Conservation (phyloP, 2,888 invertebrate genomes). For the Baccha elongata region DNA sequence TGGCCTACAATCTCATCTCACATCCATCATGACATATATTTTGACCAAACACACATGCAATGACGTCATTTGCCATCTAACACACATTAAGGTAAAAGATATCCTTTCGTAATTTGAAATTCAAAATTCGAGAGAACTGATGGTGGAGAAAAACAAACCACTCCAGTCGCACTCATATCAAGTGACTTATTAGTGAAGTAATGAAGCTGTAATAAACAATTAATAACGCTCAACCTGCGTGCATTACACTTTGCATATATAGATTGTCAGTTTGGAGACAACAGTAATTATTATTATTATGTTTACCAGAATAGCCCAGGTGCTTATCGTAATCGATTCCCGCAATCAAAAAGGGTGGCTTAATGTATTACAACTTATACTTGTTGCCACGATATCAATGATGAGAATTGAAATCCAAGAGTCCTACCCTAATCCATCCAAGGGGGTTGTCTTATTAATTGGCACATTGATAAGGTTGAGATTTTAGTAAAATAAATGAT, state of each 20-base stretch:
- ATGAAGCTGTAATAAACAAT: slow-evolving; percentile 69
- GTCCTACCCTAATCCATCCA: slow-evolving; percentile 2
- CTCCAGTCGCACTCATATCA: slow-evolving; percentile 49
- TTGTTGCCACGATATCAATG: slow-evolving; percentile 43
- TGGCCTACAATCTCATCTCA: neutral
- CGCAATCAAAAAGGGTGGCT: slow-evolving; percentile 39
- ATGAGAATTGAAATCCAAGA: slow-evolving; percentile 12
- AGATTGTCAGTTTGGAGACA: slow-evolving; percentile 52
- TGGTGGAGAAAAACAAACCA: slow-evolving; percentile 59
- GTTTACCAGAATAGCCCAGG: slow-evolving; percentile 59
- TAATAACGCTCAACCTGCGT: slow-evolving; percentile 62
- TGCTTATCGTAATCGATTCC: slow-evolving; percentile 64
- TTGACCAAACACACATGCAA: slow-evolving; percentile 28
- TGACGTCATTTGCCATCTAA: slow-evolving; percentile 8
- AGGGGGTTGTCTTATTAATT: slow-evolving; percentile 42
- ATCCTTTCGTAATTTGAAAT: slow-evolving; percentile 44
- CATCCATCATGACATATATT: neutral
- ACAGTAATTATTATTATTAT: slow-evolving; percentile 50
- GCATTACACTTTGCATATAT: slow-evolving; percentile 42
- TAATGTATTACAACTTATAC: slow-evolving; percentile 19
- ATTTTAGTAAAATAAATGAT: slow-evolving; percentile 35
- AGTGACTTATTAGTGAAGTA: slow-evolving; percentile 61
- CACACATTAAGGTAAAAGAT: neutral
- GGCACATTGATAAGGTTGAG: slow-evolving; percentile 40
- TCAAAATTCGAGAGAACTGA: slow-evolving; percentile 32